phyloP scores from a whole-genome alignment of 2,113 vertebrate genomes.

The Nothobranchius furzeri region DNA sequence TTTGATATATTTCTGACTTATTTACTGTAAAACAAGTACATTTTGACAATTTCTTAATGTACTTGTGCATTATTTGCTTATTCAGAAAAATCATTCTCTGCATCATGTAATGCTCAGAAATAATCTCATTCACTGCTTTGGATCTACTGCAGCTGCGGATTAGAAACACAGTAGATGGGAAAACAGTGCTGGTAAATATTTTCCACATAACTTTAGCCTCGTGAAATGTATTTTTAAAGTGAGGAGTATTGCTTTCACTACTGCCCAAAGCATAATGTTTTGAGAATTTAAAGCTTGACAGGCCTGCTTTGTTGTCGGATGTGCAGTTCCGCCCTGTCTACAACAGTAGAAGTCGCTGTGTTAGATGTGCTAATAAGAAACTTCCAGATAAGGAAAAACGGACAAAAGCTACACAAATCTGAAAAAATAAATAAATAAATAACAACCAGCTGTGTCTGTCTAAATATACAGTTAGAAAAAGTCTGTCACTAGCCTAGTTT shows the following conservation, averaged over 20 bases:
- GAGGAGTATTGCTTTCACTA: neutral
- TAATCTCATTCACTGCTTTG: neutral
- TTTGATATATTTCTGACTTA: neutral
- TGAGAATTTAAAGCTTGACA: constrained; percentile 19
- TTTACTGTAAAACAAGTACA: neutral
- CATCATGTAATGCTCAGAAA: neutral
- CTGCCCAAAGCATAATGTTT: neutral
- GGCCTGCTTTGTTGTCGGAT: constrained; percentile 18
- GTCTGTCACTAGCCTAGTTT: constrained; percentile 15
- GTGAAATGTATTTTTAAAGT: neutral
- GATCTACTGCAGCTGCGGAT: neutral
- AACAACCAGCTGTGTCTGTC: constrained; percentile 2
- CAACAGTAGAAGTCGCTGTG: constrained; percentile 15
- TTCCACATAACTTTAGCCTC: neutral
- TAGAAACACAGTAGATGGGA: neutral
- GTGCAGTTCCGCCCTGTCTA: constrained; percentile 7
- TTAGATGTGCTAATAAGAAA: constrained; percentile 17
- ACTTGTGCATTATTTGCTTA: neutral
- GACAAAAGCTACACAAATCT: neutral
- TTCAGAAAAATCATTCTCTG: neutral
- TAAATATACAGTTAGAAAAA: constrained; percentile 4
- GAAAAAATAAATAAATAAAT: neutral
- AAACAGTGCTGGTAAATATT: neutral
- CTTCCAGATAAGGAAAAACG: neutral
- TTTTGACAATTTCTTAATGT: neutral